Percentiles rank a stretch among this genome's conserved stretches.
These are phyloP conservation scores for Allochrocebus solatus DNA, from an alignment of 2,797 vertebrate species.

Conservation along the genomic window DNA sequence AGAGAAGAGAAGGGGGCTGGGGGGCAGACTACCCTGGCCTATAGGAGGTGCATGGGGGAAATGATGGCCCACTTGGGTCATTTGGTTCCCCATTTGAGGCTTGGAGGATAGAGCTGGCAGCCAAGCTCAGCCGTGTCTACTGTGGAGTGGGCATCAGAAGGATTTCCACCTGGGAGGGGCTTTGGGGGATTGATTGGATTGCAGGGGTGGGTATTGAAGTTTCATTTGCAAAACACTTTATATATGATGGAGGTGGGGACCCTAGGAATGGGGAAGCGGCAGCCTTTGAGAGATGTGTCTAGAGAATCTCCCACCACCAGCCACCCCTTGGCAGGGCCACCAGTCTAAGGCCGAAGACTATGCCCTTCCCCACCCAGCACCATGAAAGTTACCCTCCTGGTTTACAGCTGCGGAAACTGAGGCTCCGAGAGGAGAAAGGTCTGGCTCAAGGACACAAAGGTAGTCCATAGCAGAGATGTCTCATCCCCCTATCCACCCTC, in stretches of 20 bases:
- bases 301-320: background rate
- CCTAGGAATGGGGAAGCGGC: background rate
- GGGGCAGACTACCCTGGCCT: background rate
- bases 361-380: background rate
- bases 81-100: background rate
- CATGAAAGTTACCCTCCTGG: background rate
- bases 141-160: too few relatives aligned
- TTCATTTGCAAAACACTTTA: slow-evolving; percentile 25
- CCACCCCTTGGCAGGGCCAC: background rate
- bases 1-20: background rate
- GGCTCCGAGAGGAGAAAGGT: background rate
- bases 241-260: background rate
- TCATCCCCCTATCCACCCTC: too few relatives aligned
- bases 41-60: background rate
- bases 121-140: background rate
- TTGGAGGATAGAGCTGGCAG: background rate
- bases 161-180: background rate
- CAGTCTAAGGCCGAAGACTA: background rate
- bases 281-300: background rate
- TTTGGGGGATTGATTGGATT: background rate
- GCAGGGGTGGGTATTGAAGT: background rate
- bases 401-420: background rate
- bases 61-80: background rate
- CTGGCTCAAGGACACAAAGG: background rate
- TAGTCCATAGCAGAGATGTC: background rate